Conservation (phyloP, 2,888 invertebrate genomes). For the Meandrusa payeni region DNA sequence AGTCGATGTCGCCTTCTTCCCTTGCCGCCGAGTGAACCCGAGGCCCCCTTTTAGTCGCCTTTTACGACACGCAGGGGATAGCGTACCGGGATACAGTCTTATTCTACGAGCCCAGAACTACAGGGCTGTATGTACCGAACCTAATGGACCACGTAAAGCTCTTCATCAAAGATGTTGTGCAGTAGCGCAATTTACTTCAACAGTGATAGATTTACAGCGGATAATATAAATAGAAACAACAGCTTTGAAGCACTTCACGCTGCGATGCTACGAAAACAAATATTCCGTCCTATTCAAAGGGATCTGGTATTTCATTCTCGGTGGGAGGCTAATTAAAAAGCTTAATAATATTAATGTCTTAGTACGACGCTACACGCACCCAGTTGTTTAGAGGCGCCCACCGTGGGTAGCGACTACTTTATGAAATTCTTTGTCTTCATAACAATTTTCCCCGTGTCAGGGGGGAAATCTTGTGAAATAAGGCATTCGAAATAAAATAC, state of each 20-base stretch:
- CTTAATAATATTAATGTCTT: constrained; percentile 33
- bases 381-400: constrained; percentile 23
- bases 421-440: constrained; percentile 31
- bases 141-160: no score
- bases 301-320: constrained; percentile 25
- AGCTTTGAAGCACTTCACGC: constrained; percentile 3
- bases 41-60: no score
- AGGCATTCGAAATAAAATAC: constrained; percentile 32
- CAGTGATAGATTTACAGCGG: no score
- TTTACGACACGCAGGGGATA: no score
- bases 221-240: no score
- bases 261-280: constrained; percentile 28
- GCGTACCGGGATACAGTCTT: no score
- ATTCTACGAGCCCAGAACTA: no score
- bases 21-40: no score
- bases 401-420: constrained; percentile 20
- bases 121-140: no score
- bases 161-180: no score
- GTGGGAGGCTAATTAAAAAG: constrained; percentile 30
- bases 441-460: constrained; percentile 22
- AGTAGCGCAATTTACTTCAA: no score
- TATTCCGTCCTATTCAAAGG: constrained; percentile 25
- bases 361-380: constrained; percentile 26
- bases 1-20: no score
- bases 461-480: constrained; percentile 25